Conservation (phyloP, 2,888 invertebrate genomes). For the Metallyticus violacea region DNA sequence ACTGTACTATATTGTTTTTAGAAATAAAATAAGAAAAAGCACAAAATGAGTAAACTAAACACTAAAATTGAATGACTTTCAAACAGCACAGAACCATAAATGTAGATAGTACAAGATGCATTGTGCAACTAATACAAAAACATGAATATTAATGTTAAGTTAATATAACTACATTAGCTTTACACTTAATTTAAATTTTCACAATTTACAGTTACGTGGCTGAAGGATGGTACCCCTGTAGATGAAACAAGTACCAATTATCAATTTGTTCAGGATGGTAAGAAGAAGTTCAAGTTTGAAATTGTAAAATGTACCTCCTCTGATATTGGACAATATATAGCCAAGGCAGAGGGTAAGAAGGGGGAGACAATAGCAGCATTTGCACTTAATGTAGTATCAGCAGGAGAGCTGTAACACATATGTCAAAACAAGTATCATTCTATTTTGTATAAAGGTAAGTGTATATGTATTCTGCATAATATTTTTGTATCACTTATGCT, state of each 20-base stretch:
- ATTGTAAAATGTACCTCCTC: slow-evolving; percentile 70
- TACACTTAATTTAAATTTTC: too few relatives aligned
- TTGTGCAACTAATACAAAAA: too few relatives aligned
- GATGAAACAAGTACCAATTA: slow-evolving; percentile 70
- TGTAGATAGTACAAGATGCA: too few relatives aligned
- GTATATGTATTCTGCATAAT: background rate
- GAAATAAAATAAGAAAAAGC: too few relatives aligned
- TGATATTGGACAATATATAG: slow-evolving; percentile 86
- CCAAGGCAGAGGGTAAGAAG: slow-evolving; percentile 81
- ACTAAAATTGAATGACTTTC: too few relatives aligned
- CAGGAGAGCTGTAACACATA: slow-evolving; percentile 51
- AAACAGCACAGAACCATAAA: too few relatives aligned
- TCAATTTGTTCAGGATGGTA: slow-evolving; percentile 78
- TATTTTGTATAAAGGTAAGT: background rate
- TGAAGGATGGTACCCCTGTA: slow-evolving; percentile 88
- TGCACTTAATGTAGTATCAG: slow-evolving; percentile 73
- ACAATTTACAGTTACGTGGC: slow-evolving; percentile 61
- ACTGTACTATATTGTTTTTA: too few relatives aligned
- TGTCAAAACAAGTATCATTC: background rate
- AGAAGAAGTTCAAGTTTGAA: slow-evolving; percentile 73
- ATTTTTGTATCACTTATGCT: background rate
- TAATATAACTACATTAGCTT: too few relatives aligned
- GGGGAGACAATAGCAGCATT: slow-evolving; percentile 82
- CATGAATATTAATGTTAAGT: background rate
- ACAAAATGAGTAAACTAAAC: too few relatives aligned